Conservation (phyloP, 2,888 invertebrate genomes). For the Myopa tessellatipennis region DNA sequence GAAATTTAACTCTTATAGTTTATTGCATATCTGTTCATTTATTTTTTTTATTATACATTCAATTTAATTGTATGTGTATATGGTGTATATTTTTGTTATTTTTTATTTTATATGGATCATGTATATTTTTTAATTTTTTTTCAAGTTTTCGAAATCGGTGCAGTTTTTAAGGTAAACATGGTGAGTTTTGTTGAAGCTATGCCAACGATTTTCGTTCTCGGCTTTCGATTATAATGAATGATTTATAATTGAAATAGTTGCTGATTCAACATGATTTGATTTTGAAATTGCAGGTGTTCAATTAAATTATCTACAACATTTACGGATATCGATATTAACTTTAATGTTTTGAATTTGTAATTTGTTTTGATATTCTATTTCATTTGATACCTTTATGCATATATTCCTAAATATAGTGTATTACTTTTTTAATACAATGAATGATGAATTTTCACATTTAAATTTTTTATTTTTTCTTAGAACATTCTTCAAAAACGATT, state of each 20-base stretch:
- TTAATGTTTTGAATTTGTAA: no score
- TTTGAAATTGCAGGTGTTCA: not conserved
- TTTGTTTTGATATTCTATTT: not conserved
- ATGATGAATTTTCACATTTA: not conserved
- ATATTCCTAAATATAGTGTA: not conserved
- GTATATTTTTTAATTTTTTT: not conserved
- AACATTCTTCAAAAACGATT: not conserved
- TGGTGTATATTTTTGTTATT: not conserved
- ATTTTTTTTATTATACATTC: not conserved
- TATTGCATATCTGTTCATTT: not conserved
- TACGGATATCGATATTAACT: not conserved
- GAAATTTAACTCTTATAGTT: not conserved
- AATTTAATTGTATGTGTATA: not conserved
- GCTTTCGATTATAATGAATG: not conserved
- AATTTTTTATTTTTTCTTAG: not conserved
- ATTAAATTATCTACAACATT: not conserved
- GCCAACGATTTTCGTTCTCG: not conserved
- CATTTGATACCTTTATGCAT: not conserved
- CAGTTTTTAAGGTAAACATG: slow-evolving; percentile 25
- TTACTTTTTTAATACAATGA: not conserved
- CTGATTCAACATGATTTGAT: not conserved
- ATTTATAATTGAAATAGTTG: not conserved
- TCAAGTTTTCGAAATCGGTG: slow-evolving; percentile 21
- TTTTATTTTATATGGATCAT: not conserved
- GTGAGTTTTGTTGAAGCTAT: not conserved